A percentile compares a stretch with the other conserved stretches of the same genome.
phyloP scores from a whole-genome alignment of 2,888 invertebrate genomes.

The Archips crataeganus region DNA sequence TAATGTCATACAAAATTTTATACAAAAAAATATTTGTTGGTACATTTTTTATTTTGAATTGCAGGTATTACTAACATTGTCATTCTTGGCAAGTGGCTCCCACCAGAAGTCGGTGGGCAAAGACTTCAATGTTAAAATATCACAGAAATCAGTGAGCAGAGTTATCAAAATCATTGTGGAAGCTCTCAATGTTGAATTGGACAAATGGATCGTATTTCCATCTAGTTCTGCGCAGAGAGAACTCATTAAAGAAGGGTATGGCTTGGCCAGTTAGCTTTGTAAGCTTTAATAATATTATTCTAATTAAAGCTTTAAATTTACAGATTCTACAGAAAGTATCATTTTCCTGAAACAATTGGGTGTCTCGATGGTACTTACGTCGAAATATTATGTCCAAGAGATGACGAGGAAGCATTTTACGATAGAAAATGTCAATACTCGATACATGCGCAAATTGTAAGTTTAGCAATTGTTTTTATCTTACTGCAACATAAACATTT shows the following conservation, averaged over 20 bases:
- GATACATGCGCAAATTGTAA: constrained; percentile 68
- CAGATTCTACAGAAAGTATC: constrained; percentile 68
- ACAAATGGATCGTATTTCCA: constrained; percentile 63
- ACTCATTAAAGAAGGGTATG: constrained; percentile 64
- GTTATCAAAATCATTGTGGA: constrained; percentile 65
- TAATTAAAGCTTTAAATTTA: constrained; percentile 34
- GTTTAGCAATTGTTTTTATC: constrained; percentile 26
- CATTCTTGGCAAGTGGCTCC: constrained; percentile 64
- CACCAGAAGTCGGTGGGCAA: constrained; percentile 66
- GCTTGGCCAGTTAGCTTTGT: neutral
- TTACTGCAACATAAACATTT: no score
- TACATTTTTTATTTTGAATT: constrained; percentile 23
- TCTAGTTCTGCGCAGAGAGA: constrained; percentile 56
- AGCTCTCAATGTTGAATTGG: constrained; percentile 61
- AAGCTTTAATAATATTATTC: neutral
- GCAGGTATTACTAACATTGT: constrained; percentile 64
- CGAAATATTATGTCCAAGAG: constrained; percentile 67
- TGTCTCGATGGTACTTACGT: constrained; percentile 65
- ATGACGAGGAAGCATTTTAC: constrained; percentile 71
- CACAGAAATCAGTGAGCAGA: constrained; percentile 68
- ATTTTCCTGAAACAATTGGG: constrained; percentile 69
- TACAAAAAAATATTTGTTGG: neutral
- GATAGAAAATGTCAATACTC: constrained; percentile 66
- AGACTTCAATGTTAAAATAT: constrained; percentile 65
- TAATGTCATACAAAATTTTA: no score